Evolutionary conservation across 1,140 invertebrate genomes (phyloP), one percentile per base, ranked within the genome.

Genomic region (Leptoteleia sp.): DNA sequence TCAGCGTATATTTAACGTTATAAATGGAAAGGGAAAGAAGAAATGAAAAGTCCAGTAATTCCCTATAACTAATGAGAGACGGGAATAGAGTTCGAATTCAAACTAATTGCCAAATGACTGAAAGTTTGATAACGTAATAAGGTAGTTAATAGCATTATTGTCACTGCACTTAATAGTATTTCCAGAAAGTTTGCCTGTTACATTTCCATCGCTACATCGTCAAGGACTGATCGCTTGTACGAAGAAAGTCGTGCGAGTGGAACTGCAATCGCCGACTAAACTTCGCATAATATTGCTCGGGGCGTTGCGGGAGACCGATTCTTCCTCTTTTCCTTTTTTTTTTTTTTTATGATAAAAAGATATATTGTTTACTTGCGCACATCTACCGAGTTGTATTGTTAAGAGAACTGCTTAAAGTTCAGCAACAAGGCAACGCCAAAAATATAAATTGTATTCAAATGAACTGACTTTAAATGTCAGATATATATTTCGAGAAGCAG

Each of bases 361-460:
- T 61, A 19, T 37, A 71, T 70, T 59, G 33, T 61, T 9, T 42
- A 19, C 8, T 43, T 3, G 17, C 31, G 6, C 19, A 50, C 1
- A 57, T 47, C 42, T 13, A 29, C 45, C 50, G 59, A 50, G 59
- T 52, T 55, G 70, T 31, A 73, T 64, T 65, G 47, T 72, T 62
- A 72, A 72, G 13, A 35, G 70, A 37, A 40, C 33, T 55, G 42
- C 37, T 48, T 37, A 47, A 70, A 37, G 37, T 62, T 71, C 37
- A 52, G 35, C 11, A 45, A 8, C 42, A 37, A 25, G n/a, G 25
- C 31, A 15, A 8, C 16, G 47, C n/a, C 50, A 62, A 72, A 61
- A 64, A 47, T 61, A 54, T 62, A 43, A 47, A 64, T 55, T 48
- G 48, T 33, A 64, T 72, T 72, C 31, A 62, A 62, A 72, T 62